Conservation (phyloP, 2,797 vertebrate species). For the Hozukius guyotensis region DNA sequence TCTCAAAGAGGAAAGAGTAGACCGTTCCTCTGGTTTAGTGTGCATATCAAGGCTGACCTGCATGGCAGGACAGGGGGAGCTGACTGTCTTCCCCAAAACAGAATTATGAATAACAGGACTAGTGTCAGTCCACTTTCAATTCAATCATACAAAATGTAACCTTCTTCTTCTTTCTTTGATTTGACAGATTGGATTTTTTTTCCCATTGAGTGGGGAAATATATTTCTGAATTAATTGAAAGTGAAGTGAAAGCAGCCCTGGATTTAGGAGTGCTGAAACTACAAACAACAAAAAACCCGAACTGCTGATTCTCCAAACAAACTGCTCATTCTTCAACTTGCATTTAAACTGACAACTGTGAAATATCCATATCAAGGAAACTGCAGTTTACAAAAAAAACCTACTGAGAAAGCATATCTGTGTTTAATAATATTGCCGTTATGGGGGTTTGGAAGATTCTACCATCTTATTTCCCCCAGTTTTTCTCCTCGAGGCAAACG, state of each 20-base stretch:
- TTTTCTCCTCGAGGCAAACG: conserved; percentile 49
- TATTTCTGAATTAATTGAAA: conserved; percentile 46
- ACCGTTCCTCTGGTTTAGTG: conserved; percentile 73
- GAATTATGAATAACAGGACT: conserved; percentile 51
- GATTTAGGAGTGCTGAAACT: conserved; percentile 49
- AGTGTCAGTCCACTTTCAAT: conserved; percentile 57
- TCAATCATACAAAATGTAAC: conserved; percentile 24
- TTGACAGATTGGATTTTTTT: not conserved
- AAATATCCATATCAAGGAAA: conserved; percentile 44
- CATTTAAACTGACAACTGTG: conserved; percentile 37
- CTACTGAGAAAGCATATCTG: conserved; percentile 40
- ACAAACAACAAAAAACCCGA: conserved; percentile 47
- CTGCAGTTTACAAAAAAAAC: conserved; percentile 41
- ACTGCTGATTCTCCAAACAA: conserved; percentile 43
- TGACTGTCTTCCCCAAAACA: conserved; percentile 63
- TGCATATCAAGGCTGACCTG: conserved; percentile 79
- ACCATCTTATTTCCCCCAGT: conserved; percentile 29
- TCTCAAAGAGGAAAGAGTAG: conserved; percentile 71
- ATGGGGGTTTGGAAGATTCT: conserved; percentile 32
- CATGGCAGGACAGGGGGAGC: conserved; percentile 78
- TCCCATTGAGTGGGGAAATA: not conserved
- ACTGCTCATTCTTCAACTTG: conserved; percentile 42
- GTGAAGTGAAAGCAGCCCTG: conserved; percentile 46
- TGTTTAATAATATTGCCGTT: conserved; percentile 67
- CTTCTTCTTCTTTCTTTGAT: not conserved